phyloP scores from a whole-genome alignment of 2,797 vertebrate genomes.

The Pipistrellus pipistrellus region DNA sequence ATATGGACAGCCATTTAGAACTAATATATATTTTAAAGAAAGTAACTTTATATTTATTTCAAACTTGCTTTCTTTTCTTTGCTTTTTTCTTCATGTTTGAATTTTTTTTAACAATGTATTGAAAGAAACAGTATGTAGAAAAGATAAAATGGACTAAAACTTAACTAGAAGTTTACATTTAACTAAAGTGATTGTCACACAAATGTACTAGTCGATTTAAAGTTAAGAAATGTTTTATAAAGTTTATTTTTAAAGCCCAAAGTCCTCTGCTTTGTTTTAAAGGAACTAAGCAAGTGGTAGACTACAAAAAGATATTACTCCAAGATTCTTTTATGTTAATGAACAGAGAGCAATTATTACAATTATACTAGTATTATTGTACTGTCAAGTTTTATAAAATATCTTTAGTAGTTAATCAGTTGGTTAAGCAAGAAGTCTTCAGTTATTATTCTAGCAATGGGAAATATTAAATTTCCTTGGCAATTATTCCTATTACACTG shows the following conservation, averaged over 20 bases:
- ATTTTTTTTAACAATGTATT: background rate
- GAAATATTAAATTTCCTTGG: background rate
- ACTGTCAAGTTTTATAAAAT: background rate
- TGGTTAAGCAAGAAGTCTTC: background rate
- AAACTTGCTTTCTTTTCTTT: background rate
- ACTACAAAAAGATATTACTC: background rate
- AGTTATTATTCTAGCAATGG: background rate
- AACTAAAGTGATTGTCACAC: background rate
- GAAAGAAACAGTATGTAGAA: background rate
- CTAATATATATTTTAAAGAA: slow-evolving; percentile 8
- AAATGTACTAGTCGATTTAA: background rate
- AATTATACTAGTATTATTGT: background rate
- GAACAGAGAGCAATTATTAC: background rate
- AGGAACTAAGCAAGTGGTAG: background rate
- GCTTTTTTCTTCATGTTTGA: background rate
- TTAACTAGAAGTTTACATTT: background rate
- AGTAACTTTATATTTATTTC: background rate
- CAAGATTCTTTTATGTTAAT: background rate
- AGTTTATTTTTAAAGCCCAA: background rate
- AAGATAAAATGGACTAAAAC: background rate
- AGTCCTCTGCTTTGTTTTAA: background rate
- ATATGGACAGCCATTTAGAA: background rate
- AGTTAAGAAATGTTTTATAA: background rate
- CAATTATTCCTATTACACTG: background rate
- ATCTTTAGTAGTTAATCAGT: background rate